Evolutionary conservation across 2,888 invertebrate species (phyloP), one percentile per base, ranked within the genome.

Genomic region (Calliopum simillimum): DNA sequence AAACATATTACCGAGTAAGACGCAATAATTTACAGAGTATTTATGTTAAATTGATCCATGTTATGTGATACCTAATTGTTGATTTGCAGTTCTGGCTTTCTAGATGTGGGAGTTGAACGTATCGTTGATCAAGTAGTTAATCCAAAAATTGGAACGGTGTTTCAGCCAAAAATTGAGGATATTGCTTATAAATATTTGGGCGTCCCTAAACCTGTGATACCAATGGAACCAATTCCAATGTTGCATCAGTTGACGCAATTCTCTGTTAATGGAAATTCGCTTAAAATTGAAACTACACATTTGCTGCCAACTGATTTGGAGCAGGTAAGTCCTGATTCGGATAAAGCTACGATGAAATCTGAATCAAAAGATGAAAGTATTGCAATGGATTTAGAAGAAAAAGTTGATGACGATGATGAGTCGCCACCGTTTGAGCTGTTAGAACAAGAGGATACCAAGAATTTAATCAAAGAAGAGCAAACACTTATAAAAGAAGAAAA

Each of bases 81-180:
- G 25, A 44, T 25, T 75, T 79, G 53, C 87, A 95, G 95, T 81
- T 94, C 95, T 68, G 94, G 95, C 56, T 96, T 85, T 63, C 87
- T 98, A 76, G 95, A 96, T 80, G 93, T 92, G 76, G 98, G 98
- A 11, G 95, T 98, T 3, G 96, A 97, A 84, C 90, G 97, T 76
- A 96, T 98, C 74, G 96, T 98, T 0, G 97, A 97, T 83, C 98
- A 98, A 88, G 96, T 97, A 0, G 96, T 98, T 0, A 96, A 96
- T 85, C 96, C 96, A 0, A 97, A 97, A 88, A 94, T 97, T 8
- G 91, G 92, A 74, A 91, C 94, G 3, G 91, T 95, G 13, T 96
- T 97, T 83, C 92, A 94, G 81, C 95, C 97, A 0, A 93, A 94
- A 88, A 94, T 98, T 11, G 96, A 96, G 85, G 94, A 96, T 79